Base-by-base conservation (phyloP, 2,888 invertebrate species). In the Chaitophorus viminalis region DNA sequence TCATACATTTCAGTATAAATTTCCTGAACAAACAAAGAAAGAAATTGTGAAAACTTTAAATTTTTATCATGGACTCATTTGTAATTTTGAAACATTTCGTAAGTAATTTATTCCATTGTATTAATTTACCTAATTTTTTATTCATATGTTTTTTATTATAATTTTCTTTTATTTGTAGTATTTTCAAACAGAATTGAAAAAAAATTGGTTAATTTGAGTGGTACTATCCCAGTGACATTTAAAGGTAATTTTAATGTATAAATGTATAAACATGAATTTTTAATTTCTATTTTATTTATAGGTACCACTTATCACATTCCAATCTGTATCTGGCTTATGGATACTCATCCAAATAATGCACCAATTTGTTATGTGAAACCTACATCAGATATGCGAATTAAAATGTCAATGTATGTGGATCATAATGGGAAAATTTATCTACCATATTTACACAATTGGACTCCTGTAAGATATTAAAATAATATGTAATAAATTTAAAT, bases 371-470 rank as follows among this genome's bases (percentile, higher is more conserved):
- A 95, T 91, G 99, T 99, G 0, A 96, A 95, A 92, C 99, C 99
- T 18, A 99, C 99, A 9, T 91, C 95, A 60, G 96, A 96, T 90
- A 99, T 99, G 99, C 94, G 95, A 89, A 98, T 99, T 89, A 98
- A 97, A 93, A 95, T 96, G 29, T 98, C 98, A 21, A 95, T 95
- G 92, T 97, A 95, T 92, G 98, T 99, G 14, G 99, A 99, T 92
- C 95, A 95, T 91, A 97, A 95, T 92, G 99, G 99, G 65, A 97
- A 97, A 92, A 95, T 99, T 86, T 99, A 98, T 92, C 93, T 99
- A 91, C 99, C 99, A 1, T 99, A 98, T 93, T 93, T 99, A 89
- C 97, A 98, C 91, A 97, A 99, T 90, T 99, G 99, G 99, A 93
- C 94, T 88, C 94, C 94, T 77, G 94, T 94, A 92, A 88, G 46